Percentiles rank a stretch among this genome's conserved stretches.
Conservation (phyloP, 2,888 invertebrate species). For the Protodeltote pygarga region DNA sequence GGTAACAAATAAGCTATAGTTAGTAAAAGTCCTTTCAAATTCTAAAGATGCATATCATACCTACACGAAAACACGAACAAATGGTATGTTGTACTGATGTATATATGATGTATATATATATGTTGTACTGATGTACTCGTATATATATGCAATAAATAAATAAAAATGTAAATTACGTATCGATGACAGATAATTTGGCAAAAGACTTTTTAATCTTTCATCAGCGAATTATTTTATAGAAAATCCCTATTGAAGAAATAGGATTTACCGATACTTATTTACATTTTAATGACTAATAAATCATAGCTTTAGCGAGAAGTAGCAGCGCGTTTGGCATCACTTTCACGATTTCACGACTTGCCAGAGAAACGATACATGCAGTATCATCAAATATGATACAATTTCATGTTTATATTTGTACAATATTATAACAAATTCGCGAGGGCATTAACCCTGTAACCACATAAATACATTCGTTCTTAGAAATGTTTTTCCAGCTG, state of each 20-base stretch:
- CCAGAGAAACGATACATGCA: constrained; percentile 7
- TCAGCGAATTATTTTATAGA: background rate
- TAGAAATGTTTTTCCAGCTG: constrained; percentile 10
- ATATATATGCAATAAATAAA: too few relatives aligned
- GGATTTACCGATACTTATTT: background rate
- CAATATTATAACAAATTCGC: constrained; percentile 3
- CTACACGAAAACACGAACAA: too few relatives aligned
- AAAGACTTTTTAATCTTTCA: background rate
- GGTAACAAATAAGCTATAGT: background rate
- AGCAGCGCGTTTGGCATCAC: constrained; percentile 28
- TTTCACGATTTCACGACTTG: constrained; percentile 50
- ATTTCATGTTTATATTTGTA: constrained; percentile 1
- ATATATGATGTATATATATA: too few relatives aligned
- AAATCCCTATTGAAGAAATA: background rate
- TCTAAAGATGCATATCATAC: too few relatives aligned
- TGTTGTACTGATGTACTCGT: too few relatives aligned
- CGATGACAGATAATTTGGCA: background rate
- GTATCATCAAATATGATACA: constrained; percentile 10
- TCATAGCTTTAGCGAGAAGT: constrained; percentile 23
- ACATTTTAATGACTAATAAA: constrained; percentile 35
- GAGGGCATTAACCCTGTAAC: constrained; percentile 11
- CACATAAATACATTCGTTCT: constrained; percentile 10
- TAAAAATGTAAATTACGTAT: background rate
- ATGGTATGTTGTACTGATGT: too few relatives aligned
- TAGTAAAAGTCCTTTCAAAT: constrained; percentile 4